phyloP scores from a whole-genome alignment of 1,140 invertebrate genomes.

The Lycorma delicatula region DNA sequence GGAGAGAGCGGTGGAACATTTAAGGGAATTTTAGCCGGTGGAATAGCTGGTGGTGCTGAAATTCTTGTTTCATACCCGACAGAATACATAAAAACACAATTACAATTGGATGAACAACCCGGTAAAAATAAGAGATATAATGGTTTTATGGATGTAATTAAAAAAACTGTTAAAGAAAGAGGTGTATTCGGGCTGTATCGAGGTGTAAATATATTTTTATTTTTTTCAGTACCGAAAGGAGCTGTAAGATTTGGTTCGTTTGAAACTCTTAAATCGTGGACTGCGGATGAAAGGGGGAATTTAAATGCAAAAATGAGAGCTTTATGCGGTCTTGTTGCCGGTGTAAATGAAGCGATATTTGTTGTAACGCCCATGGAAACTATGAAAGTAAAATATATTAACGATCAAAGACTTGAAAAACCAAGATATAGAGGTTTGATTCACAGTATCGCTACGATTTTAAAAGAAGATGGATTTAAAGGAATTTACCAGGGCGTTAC shows the following conservation, averaged over 20 bases:
- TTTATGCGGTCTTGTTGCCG: slow-evolving; percentile 89
- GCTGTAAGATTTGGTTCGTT: slow-evolving; percentile 96
- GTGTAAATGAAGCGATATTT: slow-evolving; percentile 90
- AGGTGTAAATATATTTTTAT: slow-evolving; percentile 88
- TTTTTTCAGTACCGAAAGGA: slow-evolving; percentile 96
- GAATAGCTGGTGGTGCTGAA: slow-evolving; percentile 90
- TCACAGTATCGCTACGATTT: slow-evolving; percentile 83
- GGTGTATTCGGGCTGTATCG: slow-evolving; percentile 91
- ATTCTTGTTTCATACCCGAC: slow-evolving; percentile 99
- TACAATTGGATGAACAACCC: slow-evolving; percentile 90
- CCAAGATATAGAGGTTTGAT: slow-evolving; percentile 91
- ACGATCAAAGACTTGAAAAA: slow-evolving; percentile 87
- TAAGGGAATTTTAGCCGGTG: slow-evolving; percentile 38
- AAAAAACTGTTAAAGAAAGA: slow-evolving; percentile 79
- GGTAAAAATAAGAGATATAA: slow-evolving; percentile 59
- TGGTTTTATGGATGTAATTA: slow-evolving; percentile 88
- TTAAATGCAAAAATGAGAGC: slow-evolving; percentile 65
- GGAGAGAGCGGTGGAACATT: slow-evolving; percentile 37
- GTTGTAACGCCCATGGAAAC: slow-evolving; percentile 99
- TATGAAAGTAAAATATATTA: slow-evolving; percentile 99
- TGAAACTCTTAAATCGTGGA: slow-evolving; percentile 78
- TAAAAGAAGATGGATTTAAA: slow-evolving; percentile 65
- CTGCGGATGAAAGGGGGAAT: slow-evolving; percentile 71
- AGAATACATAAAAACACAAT: slow-evolving; percentile 98
- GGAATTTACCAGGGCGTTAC: slow-evolving; percentile 92